A percentile compares a stretch with the other conserved stretches of the same genome.
phyloP scores from a whole-genome alignment of 2,888 invertebrate species.

The Vesta saturnalis region DNA sequence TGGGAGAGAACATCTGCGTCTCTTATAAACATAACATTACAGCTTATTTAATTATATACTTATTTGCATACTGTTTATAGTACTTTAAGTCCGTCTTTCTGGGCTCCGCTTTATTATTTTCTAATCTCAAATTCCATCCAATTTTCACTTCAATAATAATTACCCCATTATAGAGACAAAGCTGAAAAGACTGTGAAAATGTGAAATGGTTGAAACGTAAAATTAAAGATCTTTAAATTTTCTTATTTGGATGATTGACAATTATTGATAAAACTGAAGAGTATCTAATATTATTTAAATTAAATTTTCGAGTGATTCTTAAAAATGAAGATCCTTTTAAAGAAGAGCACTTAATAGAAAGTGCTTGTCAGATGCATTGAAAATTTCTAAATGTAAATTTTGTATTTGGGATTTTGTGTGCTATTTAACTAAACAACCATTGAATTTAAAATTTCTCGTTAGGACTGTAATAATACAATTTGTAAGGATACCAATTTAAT shows the following conservation, averaged over 20 bases:
- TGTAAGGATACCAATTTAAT: neutral
- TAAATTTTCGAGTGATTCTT: neutral
- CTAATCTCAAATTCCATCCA: constrained; percentile 14
- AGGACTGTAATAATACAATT: neutral
- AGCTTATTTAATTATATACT: constrained; percentile 41
- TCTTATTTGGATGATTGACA: no score
- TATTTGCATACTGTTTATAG: constrained; percentile 40
- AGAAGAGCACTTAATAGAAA: neutral
- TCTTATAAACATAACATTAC: constrained; percentile 41
- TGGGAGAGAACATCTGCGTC: constrained; percentile 43
- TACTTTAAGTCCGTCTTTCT: constrained; percentile 29
- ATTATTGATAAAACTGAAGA: neutral
- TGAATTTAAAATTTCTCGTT: neutral
- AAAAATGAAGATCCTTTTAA: neutral
- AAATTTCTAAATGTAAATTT: no score
- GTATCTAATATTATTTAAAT: constrained; percentile 6
- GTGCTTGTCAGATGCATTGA: neutral
- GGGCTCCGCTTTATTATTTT: constrained; percentile 25
- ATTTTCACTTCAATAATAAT: constrained; percentile 14
- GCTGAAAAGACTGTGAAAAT: neutral
- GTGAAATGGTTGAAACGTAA: constrained; percentile 3
- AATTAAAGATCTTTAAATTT: neutral
- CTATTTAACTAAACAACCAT: neutral
- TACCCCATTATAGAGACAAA: neutral
- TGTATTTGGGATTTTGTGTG: neutral